Conservation (phyloP, 2,113 vertebrate species). For the Triplophysa rosa region DNA sequence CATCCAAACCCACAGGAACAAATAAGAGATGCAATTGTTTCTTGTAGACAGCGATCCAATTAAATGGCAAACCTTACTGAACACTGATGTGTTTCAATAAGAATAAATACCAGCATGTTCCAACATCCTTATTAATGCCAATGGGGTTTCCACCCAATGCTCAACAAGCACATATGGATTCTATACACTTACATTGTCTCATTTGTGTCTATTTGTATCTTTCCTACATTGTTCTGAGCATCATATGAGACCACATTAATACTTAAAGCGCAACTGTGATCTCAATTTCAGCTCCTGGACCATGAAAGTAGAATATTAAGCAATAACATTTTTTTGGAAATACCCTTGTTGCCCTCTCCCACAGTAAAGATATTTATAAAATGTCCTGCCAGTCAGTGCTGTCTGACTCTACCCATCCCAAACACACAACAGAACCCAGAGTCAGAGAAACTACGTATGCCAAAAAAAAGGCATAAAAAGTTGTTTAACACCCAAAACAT, state of each 20-base stretch:
- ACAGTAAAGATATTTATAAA: constrained; percentile 55
- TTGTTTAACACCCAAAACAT: not conserved
- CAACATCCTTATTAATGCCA: too few relatives aligned
- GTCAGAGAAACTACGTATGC: too few relatives aligned
- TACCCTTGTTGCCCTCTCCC: constrained; percentile 50
- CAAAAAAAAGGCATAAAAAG: too few relatives aligned
- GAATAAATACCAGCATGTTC: too few relatives aligned
- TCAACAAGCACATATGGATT: not conserved
- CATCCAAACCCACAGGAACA: not conserved
- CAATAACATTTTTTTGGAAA: constrained; percentile 9
- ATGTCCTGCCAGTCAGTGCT: constrained; percentile 17
- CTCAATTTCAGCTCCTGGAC: not conserved
- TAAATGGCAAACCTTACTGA: too few relatives aligned
- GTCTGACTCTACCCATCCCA: constrained; percentile 28
- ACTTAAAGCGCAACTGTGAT: not conserved
- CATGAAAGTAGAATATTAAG: constrained; percentile 7
- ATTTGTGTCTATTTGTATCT: not conserved
- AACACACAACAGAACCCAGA: constrained; percentile 19
- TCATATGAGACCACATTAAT: not conserved
- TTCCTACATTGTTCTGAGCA: not conserved
- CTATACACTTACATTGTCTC: too few relatives aligned
- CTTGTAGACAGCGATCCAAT: too few relatives aligned
- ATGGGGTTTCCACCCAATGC: too few relatives aligned
- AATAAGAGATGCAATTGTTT: too few relatives aligned
- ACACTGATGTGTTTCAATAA: too few relatives aligned